Conservation (phyloP, 2,888 invertebrate species). For the Eurytoma adleriae region DNA sequence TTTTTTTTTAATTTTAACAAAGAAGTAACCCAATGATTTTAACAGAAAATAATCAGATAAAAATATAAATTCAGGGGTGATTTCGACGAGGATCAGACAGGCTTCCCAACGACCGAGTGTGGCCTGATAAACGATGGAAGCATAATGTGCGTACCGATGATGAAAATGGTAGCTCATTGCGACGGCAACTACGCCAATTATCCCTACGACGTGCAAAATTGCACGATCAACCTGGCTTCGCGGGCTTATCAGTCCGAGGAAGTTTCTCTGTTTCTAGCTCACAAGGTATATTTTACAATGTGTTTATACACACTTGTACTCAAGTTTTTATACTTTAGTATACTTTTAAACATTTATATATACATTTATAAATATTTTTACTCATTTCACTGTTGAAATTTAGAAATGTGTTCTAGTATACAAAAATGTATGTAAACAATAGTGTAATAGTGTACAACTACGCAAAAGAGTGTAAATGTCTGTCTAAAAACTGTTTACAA, state of each 20-base stretch:
- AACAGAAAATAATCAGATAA: background rate
- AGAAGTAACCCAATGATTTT: background rate
- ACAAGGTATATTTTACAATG: constrained; percentile 6
- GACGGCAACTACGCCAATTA: constrained; percentile 79
- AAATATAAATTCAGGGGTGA: constrained; percentile 48
- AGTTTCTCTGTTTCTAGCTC: constrained; percentile 74
- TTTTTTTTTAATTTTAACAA: background rate
- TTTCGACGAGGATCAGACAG: constrained; percentile 39
- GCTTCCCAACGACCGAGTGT: constrained; percentile 75
- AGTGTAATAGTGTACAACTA: too few relatives aligned
- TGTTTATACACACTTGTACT: too few relatives aligned
- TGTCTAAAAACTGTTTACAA: too few relatives aligned
- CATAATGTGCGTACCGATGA: constrained; percentile 80
- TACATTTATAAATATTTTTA: too few relatives aligned
- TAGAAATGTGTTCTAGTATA: too few relatives aligned
- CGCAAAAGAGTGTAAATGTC: too few relatives aligned
- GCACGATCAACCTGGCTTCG: constrained; percentile 80
- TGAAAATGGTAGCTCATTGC: constrained; percentile 79
- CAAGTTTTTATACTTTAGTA: too few relatives aligned
- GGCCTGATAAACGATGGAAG: constrained; percentile 77
- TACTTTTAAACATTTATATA: too few relatives aligned
- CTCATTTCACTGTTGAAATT: too few relatives aligned
- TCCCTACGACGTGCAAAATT: constrained; percentile 83
- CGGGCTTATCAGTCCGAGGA: constrained; percentile 82
- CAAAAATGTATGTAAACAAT: too few relatives aligned